Conservation (phyloP, 2,888 invertebrate genomes). For the Ophioninae sp. region DNA sequence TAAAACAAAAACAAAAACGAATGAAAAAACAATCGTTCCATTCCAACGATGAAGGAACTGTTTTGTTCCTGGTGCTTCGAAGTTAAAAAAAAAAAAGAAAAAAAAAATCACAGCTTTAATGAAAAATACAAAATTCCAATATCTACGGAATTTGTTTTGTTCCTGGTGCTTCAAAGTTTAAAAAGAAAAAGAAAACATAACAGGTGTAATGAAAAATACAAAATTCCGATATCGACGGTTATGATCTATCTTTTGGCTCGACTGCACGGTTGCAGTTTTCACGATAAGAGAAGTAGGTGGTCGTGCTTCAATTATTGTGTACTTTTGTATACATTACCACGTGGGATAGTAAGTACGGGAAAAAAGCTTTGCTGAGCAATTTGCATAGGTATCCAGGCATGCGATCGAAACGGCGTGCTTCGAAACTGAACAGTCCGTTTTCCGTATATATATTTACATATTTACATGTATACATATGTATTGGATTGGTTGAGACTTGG, state of each 20-base stretch:
- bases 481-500: not conserved
- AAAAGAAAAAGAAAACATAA: too few species aligned
- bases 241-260: constrained; percentile 18
- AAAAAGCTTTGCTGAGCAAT: constrained; percentile 51
- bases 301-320: constrained; percentile 58
- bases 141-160: too few species aligned
- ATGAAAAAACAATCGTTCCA: too few species aligned
- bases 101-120: too few species aligned
- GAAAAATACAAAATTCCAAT: too few species aligned
- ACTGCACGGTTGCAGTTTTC: constrained; percentile 29
- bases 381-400: constrained; percentile 63
- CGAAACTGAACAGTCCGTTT: constrained; percentile 29
- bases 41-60: too few species aligned
- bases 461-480: constrained; percentile 14
- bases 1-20: too few species aligned
- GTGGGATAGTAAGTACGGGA: constrained; percentile 24
- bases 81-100: too few species aligned
- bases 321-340: constrained; percentile 16
- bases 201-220: not conserved
- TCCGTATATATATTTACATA: constrained; percentile 26
- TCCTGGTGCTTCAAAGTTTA: too few species aligned
- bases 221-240: not conserved
- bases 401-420: constrained; percentile 60
- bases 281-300: constrained; percentile 57
- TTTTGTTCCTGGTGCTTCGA: too few species aligned